These are phyloP conservation scores for Ctenosaura bakeri DNA, from an alignment of 2,797 vertebrate species.

Conservation along the genomic window DNA sequence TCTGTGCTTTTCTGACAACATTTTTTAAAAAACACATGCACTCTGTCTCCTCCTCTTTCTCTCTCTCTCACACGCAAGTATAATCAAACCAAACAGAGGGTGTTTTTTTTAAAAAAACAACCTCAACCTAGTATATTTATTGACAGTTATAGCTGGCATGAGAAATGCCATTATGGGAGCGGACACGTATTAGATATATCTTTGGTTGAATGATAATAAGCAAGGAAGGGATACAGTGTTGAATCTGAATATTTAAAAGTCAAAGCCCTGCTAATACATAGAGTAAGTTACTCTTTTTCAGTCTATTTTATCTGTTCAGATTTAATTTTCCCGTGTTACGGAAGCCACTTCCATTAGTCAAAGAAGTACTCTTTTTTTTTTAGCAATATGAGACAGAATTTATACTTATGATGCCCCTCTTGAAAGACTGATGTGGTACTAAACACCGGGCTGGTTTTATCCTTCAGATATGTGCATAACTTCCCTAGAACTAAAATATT, in stretches of 20 bases:
- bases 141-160: not conserved
- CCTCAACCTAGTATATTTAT: not conserved
- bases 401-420: constrained; percentile 7
- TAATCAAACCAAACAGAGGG: not conserved
- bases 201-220: not conserved
- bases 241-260: not conserved
- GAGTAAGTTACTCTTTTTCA: not conserved
- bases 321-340: not conserved
- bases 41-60: no score
- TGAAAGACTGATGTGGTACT: constrained; percentile 58
- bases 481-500: constrained; percentile 54
- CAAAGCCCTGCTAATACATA: not conserved
- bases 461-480: constrained; percentile 59
- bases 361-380: not conserved
- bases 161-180: not conserved
- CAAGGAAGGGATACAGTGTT: not conserved
- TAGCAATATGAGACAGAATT: constrained; percentile 11
- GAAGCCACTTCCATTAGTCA: not conserved
- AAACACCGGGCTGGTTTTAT: constrained; percentile 58
- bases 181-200: not conserved
- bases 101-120: not conserved
- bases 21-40: no score
- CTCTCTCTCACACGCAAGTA: no score
- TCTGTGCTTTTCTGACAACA: not conserved
- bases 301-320: not conserved